Conservation (phyloP, 2,888 invertebrate genomes). For the Sarcophaga subvicina region DNA sequence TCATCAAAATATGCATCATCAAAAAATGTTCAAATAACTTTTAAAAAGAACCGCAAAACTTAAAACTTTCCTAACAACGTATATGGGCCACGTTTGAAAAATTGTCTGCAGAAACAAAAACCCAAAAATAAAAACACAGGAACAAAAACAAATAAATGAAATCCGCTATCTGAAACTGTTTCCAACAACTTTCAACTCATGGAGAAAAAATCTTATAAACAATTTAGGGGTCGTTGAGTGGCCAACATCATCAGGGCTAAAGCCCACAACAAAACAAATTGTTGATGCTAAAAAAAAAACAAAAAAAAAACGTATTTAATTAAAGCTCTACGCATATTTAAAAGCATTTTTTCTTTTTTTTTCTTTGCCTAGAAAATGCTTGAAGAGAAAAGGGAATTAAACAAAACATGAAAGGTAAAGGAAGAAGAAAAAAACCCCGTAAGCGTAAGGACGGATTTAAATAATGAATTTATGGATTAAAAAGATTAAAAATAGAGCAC, state of each 20-base stretch:
- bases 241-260: constrained; percentile 59
- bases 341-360: constrained; percentile 29
- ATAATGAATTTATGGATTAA: constrained; percentile 60
- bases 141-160: constrained; percentile 54
- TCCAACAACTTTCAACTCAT: constrained; percentile 43
- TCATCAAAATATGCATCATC: not conserved
- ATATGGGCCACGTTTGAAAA: constrained; percentile 46
- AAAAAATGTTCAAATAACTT: constrained; percentile 46
- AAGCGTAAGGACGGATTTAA: constrained; percentile 46
- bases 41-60: constrained; percentile 51
- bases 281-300: not conserved
- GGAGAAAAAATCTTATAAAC: constrained; percentile 58
- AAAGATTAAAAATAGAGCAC: constrained; percentile 30
- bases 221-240: constrained; percentile 67
- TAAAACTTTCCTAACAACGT: constrained; percentile 52
- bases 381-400: constrained; percentile 36
- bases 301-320: constrained; percentile 66
- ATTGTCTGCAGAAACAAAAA: constrained; percentile 9
- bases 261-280: constrained; percentile 49
- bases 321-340: constrained; percentile 63
- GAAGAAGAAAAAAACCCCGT: constrained; percentile 33
- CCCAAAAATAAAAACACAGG: constrained; percentile 29
- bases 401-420: constrained; percentile 30
- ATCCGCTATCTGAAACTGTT: constrained; percentile 51
- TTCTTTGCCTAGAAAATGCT: constrained; percentile 27